A percentile compares a stretch with the other conserved stretches of the same genome.
phyloP scores from a whole-genome alignment of 2,888 invertebrate species.

The Yponomeuta cagnagella region DNA sequence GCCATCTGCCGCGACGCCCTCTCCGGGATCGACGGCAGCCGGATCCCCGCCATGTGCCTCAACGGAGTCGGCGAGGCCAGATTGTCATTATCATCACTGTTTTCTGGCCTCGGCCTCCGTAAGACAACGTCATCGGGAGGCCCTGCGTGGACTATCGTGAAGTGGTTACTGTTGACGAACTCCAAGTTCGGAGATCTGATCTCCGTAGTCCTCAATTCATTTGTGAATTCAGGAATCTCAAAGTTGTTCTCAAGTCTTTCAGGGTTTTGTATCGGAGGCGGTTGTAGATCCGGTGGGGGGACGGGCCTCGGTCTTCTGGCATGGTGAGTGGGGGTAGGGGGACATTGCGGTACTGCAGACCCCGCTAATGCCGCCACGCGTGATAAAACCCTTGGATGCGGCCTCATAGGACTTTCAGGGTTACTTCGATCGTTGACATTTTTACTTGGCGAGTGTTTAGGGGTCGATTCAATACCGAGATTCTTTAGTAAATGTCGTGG shows the following conservation, averaged over 20 bases:
- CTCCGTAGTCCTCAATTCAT: slow-evolving; percentile 67
- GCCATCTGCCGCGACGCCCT: slow-evolving; percentile 77
- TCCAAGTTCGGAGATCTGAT: slow-evolving; percentile 73
- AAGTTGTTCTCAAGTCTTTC: slow-evolving; percentile 52
- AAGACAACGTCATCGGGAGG: slow-evolving; percentile 69
- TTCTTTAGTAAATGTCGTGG: slow-evolving; percentile 63
- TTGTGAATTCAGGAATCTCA: slow-evolving; percentile 67
- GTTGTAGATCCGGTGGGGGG: slow-evolving; percentile 73
- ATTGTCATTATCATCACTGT: slow-evolving; percentile 60
- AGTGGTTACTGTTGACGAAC: slow-evolving; percentile 74
- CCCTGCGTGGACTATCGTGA: slow-evolving; percentile 70
- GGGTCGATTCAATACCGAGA: slow-evolving; percentile 58
- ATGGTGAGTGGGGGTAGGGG: slow-evolving; percentile 92
- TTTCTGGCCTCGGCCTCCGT: slow-evolving; percentile 58
- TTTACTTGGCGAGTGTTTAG: slow-evolving; percentile 59
- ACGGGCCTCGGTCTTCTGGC: slow-evolving; percentile 80
- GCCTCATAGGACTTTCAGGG: slow-evolving; percentile 65
- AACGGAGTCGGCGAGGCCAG: slow-evolving; percentile 78
- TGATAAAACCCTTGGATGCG: slow-evolving; percentile 79
- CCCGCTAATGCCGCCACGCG: slow-evolving; percentile 77
- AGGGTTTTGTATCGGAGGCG: slow-evolving; percentile 63
- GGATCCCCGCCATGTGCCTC: slow-evolving; percentile 82
- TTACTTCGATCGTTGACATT: slow-evolving; percentile 29
- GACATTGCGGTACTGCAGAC: slow-evolving; percentile 80
- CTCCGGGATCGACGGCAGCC: slow-evolving; percentile 89